These are phyloP conservation scores for Scaptomyza reducta DNA, from an alignment of 2,888 invertebrate species.

Conservation along the genomic window DNA sequence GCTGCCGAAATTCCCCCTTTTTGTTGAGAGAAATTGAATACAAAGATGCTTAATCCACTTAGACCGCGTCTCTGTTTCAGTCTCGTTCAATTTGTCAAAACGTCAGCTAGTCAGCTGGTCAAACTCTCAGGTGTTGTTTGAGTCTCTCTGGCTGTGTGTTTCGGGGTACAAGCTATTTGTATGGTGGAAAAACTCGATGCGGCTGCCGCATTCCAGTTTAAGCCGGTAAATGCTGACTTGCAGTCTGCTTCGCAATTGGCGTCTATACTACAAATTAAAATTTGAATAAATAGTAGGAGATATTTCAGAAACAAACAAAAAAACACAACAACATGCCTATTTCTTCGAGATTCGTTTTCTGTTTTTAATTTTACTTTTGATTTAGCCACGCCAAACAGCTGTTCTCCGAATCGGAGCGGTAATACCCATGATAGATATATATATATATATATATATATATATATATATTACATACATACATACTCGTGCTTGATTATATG, in stretches of 20 bases:
- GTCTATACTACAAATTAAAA: slow-evolving; percentile 43
- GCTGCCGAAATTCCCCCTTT: slow-evolving; percentile 8
- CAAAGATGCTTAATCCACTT: slow-evolving; percentile 14
- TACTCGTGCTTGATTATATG: slow-evolving; percentile 9
- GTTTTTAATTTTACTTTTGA: slow-evolving; percentile 41
- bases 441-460: slow-evolving; percentile 18
- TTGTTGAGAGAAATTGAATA: slow-evolving; percentile 7
- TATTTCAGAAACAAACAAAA: slow-evolving; percentile 38
- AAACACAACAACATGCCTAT: slow-evolving; percentile 5
- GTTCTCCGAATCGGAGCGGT: slow-evolving; percentile 52
- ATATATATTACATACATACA: not conserved
- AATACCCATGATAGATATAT: slow-evolving; percentile 32
- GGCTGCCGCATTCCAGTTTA: slow-evolving; percentile 59
- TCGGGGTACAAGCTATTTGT: slow-evolving; percentile 17
- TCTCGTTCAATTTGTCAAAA: slow-evolving; percentile 6
- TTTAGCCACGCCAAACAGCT: slow-evolving; percentile 53
- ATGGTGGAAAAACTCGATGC: slow-evolving; percentile 46
- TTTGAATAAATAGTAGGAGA: slow-evolving; percentile 51
- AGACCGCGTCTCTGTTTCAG: slow-evolving; percentile 1
- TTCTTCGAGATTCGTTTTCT: slow-evolving; percentile 11
- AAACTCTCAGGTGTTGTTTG: slow-evolving; percentile 4
- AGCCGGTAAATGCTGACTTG: slow-evolving; percentile 57
- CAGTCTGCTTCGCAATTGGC: slow-evolving; percentile 30
- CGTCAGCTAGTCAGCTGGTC: slow-evolving; percentile 11
- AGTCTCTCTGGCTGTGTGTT: not conserved